Conservation (phyloP, 1,140 invertebrate genomes). For the Zaprionus capensis region DNA sequence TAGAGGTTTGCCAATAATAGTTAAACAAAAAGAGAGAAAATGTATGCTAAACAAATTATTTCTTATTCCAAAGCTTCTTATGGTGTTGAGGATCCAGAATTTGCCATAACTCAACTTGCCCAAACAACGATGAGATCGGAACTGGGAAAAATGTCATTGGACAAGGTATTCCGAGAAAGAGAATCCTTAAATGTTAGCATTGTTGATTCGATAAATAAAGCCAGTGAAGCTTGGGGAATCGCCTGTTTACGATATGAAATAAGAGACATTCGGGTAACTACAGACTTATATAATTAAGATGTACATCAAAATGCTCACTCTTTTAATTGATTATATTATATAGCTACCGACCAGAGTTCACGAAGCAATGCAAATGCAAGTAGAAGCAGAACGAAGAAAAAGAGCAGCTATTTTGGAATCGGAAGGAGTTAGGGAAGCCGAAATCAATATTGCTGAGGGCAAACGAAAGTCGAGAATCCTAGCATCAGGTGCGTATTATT, state of each 20-base stretch:
- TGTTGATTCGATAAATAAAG: conserved; percentile 98
- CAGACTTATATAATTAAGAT: not conserved
- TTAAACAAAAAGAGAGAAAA: not conserved
- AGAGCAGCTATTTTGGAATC: conserved; percentile 98
- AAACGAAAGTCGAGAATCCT: conserved; percentile 96
- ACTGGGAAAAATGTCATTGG: conserved; percentile 98
- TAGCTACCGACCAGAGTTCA: conserved; percentile 94
- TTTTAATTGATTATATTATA: not conserved
- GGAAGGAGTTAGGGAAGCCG: conserved; percentile 96
- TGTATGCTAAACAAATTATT: not conserved
- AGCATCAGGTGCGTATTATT: conserved; percentile 89
- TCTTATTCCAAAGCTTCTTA: conserved; percentile 90
- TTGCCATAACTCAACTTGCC: conserved; percentile 99
- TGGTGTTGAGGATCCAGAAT: conserved; percentile 99
- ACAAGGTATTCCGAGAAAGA: conserved; percentile 98
- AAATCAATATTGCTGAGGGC: conserved; percentile 99
- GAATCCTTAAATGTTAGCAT: conserved; percentile 98
- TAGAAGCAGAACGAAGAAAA: conserved; percentile 98
- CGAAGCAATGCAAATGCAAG: conserved; percentile 99
- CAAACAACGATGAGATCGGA: conserved; percentile 99
- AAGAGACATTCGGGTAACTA: conserved; percentile 88
- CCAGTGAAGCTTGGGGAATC: conserved; percentile 98
- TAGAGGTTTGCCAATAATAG: conserved; percentile 59
- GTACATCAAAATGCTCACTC: not conserved
- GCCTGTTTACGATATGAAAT: conserved; percentile 99